These are phyloP conservation scores for Champsocephalus esox DNA, from an alignment of 2,797 vertebrate genomes.

Conservation along the genomic window DNA sequence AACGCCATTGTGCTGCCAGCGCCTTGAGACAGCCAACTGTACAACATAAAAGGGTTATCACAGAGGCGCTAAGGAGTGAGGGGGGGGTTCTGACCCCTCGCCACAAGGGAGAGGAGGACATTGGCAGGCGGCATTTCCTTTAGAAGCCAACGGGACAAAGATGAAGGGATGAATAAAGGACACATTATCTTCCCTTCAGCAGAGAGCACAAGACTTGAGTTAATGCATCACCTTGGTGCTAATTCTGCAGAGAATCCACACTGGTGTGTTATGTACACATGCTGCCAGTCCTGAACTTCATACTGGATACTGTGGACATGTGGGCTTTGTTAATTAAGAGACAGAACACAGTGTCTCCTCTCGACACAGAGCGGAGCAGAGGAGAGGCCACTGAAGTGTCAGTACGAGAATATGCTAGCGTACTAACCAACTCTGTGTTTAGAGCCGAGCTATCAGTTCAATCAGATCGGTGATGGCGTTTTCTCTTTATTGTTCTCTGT, in stretches of 20 bases:
- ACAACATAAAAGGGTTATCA: conserved; percentile 64
- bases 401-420: too few species aligned
- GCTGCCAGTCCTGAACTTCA: not conserved
- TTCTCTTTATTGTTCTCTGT: too few species aligned
- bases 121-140: conserved; percentile 41
- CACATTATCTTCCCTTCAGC: conserved; percentile 54
- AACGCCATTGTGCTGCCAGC: conserved; percentile 61
- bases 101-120: conserved; percentile 29
- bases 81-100: conserved; percentile 49
- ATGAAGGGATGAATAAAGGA: conserved; percentile 66
- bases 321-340: not conserved
- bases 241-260: conserved; percentile 32
- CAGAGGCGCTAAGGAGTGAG: conserved; percentile 51
- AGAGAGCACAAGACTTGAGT: conserved; percentile 30
- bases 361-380: too few species aligned
- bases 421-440: too few species aligned
- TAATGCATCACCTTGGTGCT: conserved; percentile 48
- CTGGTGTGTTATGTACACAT: conserved; percentile 6
- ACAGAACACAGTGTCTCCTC: too few species aligned
- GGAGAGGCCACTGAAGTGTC: too few species aligned
- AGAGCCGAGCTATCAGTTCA: too few species aligned
- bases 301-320: not conserved
- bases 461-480: too few species aligned
- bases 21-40: conserved; percentile 70
- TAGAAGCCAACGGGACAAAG: conserved; percentile 33